A percentile compares a stretch with the other conserved stretches of the same genome.
These are phyloP conservation scores for Hirtodrosophila histrioides DNA, from an alignment of 2,888 invertebrate genomes.

Conservation along the genomic window DNA sequence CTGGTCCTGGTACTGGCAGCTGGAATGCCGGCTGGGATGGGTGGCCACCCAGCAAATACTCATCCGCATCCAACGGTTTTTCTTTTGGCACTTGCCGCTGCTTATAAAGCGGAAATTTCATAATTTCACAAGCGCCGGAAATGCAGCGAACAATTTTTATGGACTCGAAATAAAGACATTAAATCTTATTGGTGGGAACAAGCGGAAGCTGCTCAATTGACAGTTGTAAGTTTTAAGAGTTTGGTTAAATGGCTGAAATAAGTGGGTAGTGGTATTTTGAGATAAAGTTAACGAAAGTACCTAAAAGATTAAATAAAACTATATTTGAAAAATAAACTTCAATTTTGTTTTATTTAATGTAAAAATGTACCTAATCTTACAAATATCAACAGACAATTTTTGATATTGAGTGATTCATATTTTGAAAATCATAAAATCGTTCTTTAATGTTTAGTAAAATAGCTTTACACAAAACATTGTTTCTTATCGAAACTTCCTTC, in stretches of 20 bases:
- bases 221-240: slow-evolving; percentile 14
- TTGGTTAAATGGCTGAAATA: background rate
- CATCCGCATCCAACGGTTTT: slow-evolving; percentile 3
- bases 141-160: slow-evolving; percentile 53
- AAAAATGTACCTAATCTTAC: no score
- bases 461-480: no score
- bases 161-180: slow-evolving; percentile 26
- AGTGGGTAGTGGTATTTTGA: background rate
- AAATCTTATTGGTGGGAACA: background rate
- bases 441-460: no score
- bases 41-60: slow-evolving; percentile 23
- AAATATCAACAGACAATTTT: no score
- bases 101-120: slow-evolving; percentile 53
- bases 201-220: slow-evolving; percentile 37
- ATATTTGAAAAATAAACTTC: no score
- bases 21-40: slow-evolving; percentile 5
- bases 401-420: no score
- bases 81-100: slow-evolving; percentile 55
- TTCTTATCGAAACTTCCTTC: no score
- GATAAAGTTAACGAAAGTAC: background rate
- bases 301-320: no score
- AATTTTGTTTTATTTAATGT: no score
- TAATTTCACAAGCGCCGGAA: slow-evolving; percentile 51
- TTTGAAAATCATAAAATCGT: no score
- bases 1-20: slow-evolving; percentile 8